Conservation (phyloP, 2,888 invertebrate species). For the Latheticus oryzae region DNA sequence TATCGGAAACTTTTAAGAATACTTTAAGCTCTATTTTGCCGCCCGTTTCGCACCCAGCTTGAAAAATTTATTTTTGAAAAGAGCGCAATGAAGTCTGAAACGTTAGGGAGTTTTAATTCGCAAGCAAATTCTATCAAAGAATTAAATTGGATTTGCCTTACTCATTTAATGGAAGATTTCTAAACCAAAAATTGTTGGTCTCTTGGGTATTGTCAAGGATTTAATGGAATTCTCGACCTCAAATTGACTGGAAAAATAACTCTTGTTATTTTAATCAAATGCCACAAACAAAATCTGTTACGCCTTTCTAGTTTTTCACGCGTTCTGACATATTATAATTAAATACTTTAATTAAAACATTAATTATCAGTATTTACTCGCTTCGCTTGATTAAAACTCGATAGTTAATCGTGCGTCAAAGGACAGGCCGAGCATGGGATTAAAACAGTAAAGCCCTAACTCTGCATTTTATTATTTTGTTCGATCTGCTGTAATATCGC, state of each 20-base stretch:
- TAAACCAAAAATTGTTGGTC: constrained; percentile 55
- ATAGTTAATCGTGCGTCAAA: constrained; percentile 7
- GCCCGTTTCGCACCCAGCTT: constrained; percentile 37
- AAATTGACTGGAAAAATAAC: constrained; percentile 53
- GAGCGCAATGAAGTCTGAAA: constrained; percentile 37
- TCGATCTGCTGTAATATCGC: constrained; percentile 36
- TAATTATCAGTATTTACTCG: constrained; percentile 17
- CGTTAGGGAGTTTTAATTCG: constrained; percentile 43
- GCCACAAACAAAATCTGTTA: constrained; percentile 44
- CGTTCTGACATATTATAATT: constrained; percentile 27
- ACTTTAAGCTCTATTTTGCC: constrained; percentile 45
- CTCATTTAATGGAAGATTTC: constrained; percentile 54
- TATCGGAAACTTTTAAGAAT: constrained; percentile 52
- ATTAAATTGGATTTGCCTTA: constrained; percentile 55
- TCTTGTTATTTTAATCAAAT: constrained; percentile 52
- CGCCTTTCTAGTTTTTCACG: constrained; percentile 17
- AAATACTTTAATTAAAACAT: constrained; percentile 38
- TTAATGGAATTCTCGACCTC: constrained; percentile 53
- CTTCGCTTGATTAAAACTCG: constrained; percentile 6
- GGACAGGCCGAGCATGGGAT: constrained; percentile 9
- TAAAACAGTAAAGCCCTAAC: constrained; percentile 13
- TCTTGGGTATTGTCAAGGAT: constrained; percentile 52
- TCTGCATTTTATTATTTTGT: constrained; percentile 34
- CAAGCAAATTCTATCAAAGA: constrained; percentile 50
- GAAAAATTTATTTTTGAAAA: constrained; percentile 38